A percentile compares a stretch with the other conserved stretches of the same genome.
Evolutionary conservation across 2,113 vertebrate genomes (phyloP).

Genomic region (Rhegmatorhina hoffmannsi): DNA sequence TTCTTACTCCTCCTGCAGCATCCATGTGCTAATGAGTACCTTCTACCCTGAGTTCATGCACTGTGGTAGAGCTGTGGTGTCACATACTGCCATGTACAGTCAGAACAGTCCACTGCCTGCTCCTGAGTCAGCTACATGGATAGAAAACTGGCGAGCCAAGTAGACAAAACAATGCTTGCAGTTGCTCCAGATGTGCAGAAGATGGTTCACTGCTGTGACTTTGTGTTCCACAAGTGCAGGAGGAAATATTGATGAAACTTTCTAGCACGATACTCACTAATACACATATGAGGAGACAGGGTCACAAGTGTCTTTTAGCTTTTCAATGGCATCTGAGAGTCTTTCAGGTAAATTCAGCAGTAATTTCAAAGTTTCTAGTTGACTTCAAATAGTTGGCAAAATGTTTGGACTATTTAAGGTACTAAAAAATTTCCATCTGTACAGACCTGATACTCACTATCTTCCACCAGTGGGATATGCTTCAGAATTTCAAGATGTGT

Average conservation of each 20-base stretch:
- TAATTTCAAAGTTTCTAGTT: background rate
- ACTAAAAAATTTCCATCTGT: background rate
- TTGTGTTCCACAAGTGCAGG: background rate
- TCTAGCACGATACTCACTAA: fast-evolving
- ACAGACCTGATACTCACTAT: background rate
- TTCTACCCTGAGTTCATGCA: background rate
- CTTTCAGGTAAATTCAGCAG: background rate
- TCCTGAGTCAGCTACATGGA: background rate
- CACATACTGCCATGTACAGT: background rate
- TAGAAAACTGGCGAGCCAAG: background rate
- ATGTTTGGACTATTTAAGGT: background rate
- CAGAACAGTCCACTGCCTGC: background rate
- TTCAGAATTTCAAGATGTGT: conserved; percentile 22
- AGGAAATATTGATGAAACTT: background rate
- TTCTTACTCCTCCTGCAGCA: background rate
- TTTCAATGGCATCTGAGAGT: background rate
- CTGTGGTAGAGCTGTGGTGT: background rate
- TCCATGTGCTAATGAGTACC: fast-evolving
- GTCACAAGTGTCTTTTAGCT: background rate
- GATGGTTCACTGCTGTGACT: background rate
- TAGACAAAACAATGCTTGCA: background rate
- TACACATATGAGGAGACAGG: background rate
- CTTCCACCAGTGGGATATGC: background rate
- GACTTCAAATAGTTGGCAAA: background rate
- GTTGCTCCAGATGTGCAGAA: background rate